Evolutionary conservation across 2,797 vertebrate genomes (phyloP).

Genomic region (Gymnocypris eckloni): DNA sequence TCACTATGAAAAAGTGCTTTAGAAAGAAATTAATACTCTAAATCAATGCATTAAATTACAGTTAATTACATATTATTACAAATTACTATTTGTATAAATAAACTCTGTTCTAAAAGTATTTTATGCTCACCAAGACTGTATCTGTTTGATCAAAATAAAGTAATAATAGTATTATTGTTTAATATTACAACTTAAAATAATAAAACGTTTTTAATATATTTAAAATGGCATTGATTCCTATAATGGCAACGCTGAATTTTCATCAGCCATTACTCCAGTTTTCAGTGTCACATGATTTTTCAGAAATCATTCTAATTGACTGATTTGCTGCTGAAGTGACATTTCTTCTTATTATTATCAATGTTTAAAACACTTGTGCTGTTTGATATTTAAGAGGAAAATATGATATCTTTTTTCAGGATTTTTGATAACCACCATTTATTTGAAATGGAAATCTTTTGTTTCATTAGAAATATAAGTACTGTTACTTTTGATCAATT

Average conservation of each 20-base stretch:
- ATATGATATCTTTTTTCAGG: background rate
- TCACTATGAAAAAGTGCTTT: background rate
- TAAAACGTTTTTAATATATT: background rate
- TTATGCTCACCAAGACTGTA: background rate
- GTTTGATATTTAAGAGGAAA: background rate
- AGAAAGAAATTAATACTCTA: too few relatives aligned
- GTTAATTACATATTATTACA: background rate
- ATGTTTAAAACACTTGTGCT: background rate
- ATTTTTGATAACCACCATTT: background rate
- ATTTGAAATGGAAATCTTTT: background rate
- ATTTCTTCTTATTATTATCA: background rate
- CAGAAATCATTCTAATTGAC: background rate
- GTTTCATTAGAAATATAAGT: background rate
- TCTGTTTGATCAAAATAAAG: background rate
- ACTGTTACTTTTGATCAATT: background rate
- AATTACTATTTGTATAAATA: background rate
- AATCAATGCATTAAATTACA: background rate
- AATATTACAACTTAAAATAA: background rate
- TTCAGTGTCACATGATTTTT: background rate
- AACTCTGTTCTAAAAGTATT: background rate
- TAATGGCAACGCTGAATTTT: background rate
- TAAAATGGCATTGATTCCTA: background rate
- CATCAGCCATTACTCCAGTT: background rate
- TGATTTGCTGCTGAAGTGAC: background rate
- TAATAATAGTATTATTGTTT: background rate